Evolutionary conservation across 2,888 invertebrate genomes (phyloP), one percentile per base, ranked within the genome.

Genomic region (Azorinus chamasolen): DNA sequence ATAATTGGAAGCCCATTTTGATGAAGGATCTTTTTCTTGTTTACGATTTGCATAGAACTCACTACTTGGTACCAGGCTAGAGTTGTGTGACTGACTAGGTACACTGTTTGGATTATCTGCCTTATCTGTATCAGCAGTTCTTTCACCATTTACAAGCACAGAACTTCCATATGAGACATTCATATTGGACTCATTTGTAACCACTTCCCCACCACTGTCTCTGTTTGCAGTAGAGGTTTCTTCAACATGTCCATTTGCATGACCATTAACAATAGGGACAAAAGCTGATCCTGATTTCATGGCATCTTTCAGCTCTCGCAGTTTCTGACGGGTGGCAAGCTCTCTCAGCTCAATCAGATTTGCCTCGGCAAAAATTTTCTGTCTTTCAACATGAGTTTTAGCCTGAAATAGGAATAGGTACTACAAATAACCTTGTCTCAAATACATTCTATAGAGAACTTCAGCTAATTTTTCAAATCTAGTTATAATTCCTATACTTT

Each of bases 341-440:
- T 91, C 91, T 61, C 85, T 87, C 39, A 89, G 57, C 71, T 89
- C 90, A 62, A 91, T 76, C 50, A 90, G 88, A 74, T 85, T 83
- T 27, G 83, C 85, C 43, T 86, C 75, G 6, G 85, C 73, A 25
- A 87, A 51, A n/a, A 86, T 69, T 53, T 84, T 84, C 65, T 90
- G 87, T 22, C 78, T 72, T 32, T 91, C 90, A 12, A 89, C 65
- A 32, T 86, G 83, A 27, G 62, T 69, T 51, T 86, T 83, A 14
- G 83, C 79, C 90, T 91, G 68, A 10, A 43, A 58, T 24, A 32
- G n/a, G n/a, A n/a, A n/a, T n/a, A n/a, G n/a, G n/a, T n/a, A n/a
- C n/a, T n/a, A n/a, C n/a, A n/a, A n/a, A n/a, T n/a, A n/a, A n/a
- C n/a, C n/a, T n/a, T n/a, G n/a, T n/a, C n/a, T n/a, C n/a, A n/a